Conservation (phyloP, 2,113 vertebrate genomes). For the Ailuropoda melanoleuca region DNA sequence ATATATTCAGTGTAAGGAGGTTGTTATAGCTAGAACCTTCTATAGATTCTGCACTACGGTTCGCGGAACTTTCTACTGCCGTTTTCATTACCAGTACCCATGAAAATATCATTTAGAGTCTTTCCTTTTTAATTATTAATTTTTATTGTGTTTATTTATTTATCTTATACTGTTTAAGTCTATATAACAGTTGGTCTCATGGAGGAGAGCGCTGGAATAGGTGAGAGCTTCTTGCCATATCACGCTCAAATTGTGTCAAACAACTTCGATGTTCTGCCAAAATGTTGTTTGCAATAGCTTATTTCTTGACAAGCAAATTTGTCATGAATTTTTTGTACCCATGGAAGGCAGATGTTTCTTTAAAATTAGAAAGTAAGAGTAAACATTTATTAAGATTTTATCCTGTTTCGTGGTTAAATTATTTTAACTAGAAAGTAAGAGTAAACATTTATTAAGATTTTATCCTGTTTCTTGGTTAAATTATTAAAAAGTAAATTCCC, state of each 20-base stretch:
- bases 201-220: too few species aligned
- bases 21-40: not conserved
- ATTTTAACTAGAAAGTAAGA: not conserved
- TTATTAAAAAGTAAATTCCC: not conserved
- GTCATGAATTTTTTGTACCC: not conserved
- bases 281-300: too few species aligned
- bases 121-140: too few species aligned
- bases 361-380: not conserved
- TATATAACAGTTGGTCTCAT: too few species aligned
- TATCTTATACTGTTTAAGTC: too few species aligned
- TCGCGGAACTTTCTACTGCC: not conserved
- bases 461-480: not conserved
- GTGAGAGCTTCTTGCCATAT: too few species aligned
- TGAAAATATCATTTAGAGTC: not conserved
- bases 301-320: not conserved
- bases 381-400: not conserved
- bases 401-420: not conserved
- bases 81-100: not conserved
- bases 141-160: too few species aligned
- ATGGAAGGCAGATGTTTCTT: not conserved
- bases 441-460: not conserved
- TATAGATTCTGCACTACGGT: not conserved
- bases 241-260: too few species aligned
- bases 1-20: not conserved
- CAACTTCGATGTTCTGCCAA: too few species aligned